Evolutionary conservation across 2,797 vertebrate species (phyloP).

Genomic region (Poliocrania exsul): DNA sequence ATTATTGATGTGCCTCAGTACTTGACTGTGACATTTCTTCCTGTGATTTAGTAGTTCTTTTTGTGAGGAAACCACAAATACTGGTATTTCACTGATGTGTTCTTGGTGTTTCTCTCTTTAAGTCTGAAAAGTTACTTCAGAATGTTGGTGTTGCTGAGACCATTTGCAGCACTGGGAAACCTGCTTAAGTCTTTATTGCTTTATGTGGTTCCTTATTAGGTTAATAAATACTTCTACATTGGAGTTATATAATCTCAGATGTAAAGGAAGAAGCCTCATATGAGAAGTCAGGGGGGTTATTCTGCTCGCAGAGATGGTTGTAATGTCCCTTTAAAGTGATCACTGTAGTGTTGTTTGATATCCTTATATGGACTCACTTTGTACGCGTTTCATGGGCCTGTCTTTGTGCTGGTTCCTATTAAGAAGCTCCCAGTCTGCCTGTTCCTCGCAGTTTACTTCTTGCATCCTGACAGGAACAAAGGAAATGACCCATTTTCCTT

Average conservation of each 20-base stretch:
- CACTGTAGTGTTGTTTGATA: neutral
- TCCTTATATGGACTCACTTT: neutral
- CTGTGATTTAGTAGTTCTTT: neutral
- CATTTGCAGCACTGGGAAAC: neutral
- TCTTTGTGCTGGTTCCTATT: slow-evolving; percentile 22
- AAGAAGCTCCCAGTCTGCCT: slow-evolving; percentile 51
- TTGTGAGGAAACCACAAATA: neutral
- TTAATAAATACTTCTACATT: neutral
- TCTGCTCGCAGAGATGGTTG: neutral
- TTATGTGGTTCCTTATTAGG: neutral
- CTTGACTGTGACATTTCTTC: neutral
- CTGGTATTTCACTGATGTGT: neutral
- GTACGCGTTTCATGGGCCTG: neutral
- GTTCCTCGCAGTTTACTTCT: slow-evolving; percentile 61
- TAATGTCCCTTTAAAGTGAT: neutral
- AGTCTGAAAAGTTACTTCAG: neutral
- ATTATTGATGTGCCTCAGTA: neutral
- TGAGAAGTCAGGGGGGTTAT: neutral
- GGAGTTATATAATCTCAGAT: neutral
- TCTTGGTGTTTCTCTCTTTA: neutral
- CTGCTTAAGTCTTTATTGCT: neutral
- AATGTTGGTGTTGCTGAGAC: neutral
- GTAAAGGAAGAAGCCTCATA: neutral
- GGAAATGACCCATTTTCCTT: slow-evolving; percentile 76
- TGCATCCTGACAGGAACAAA: slow-evolving; percentile 67